phyloP scores from a whole-genome alignment of 2,888 invertebrate genomes.

The Philopedon plagiatum region DNA sequence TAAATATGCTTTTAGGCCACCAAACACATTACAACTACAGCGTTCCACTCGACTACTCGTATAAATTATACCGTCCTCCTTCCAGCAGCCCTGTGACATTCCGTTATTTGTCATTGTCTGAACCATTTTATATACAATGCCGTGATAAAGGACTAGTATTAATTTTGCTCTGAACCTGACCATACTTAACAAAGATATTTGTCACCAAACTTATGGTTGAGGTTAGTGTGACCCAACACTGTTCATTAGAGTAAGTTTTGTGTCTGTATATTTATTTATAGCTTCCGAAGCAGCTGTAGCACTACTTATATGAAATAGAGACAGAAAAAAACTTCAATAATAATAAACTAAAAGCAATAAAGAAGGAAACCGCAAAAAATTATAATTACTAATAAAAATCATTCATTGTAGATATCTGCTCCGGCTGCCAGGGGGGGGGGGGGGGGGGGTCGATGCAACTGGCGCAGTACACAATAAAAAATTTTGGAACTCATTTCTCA shows the following conservation, averaged over 20 bases:
- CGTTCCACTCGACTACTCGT: conserved; percentile 3
- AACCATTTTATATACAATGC: conserved; percentile 40
- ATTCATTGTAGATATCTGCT: too few relatives aligned
- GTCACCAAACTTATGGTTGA: conserved; percentile 3
- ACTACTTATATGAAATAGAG: too few relatives aligned
- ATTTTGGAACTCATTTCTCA: too few relatives aligned
- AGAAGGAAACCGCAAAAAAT: too few relatives aligned
- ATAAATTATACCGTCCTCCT: conserved; percentile 6
- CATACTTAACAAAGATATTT: conserved; percentile 16
- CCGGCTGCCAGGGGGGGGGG: too few relatives aligned
- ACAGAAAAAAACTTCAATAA: too few relatives aligned
- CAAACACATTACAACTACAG: conserved; percentile 1
- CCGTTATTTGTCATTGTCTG: conserved; percentile 42
- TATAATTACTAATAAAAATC: too few relatives aligned
- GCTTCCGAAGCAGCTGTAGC: too few relatives aligned
- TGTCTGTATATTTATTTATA: too few relatives aligned
- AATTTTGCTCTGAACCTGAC: conserved; percentile 24
- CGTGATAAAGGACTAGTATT: conserved; percentile 37
- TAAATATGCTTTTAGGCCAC: conserved; percentile 7
- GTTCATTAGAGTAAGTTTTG: background rate
- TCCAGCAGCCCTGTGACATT: conserved; percentile 6
- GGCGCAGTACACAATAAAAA: too few relatives aligned
- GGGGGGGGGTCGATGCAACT: too few relatives aligned
- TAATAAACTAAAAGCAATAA: too few relatives aligned
- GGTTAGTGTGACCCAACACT: background rate